phyloP scores from a whole-genome alignment of 1,140 invertebrate species.

The Colletes gigas region DNA sequence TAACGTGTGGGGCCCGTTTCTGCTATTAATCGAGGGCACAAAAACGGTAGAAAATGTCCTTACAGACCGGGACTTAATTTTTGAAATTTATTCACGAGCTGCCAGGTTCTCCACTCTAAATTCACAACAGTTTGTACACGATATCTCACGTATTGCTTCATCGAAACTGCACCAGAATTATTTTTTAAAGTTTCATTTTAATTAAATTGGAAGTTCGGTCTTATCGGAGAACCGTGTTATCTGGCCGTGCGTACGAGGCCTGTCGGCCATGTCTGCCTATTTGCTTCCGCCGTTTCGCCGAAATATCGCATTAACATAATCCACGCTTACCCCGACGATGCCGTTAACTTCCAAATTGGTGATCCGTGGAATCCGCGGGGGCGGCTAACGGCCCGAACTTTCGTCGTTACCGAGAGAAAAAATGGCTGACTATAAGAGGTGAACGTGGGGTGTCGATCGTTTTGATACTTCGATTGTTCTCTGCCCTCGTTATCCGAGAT shows the following conservation, averaged over 20 bases:
- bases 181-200: no score
- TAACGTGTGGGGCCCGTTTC: no score
- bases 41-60: no score
- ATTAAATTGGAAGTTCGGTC: no score
- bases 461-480: background rate
- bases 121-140: no score
- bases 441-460: background rate
- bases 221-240: no score
- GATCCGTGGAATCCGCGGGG: slow-evolving; percentile 35
- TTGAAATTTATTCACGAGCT: no score
- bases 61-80: no score
- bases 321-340: slow-evolving; percentile 41
- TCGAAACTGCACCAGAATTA: no score
- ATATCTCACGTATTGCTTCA: no score
- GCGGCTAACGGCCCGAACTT: slow-evolving; percentile 38
- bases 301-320: slow-evolving; percentile 64
- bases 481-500: background rate
- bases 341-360: slow-evolving; percentile 58
- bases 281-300: slow-evolving; percentile 16
- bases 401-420: slow-evolving; percentile 2
- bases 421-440: background rate
- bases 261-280: slow-evolving; percentile 12
- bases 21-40: no score
- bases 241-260: background rate
- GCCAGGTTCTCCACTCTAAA: no score